Evolutionary conservation across 2,113 vertebrate species (phyloP), one percentile per base, ranked within the genome.

Genomic region (Alaudala cheleensis): DNA sequence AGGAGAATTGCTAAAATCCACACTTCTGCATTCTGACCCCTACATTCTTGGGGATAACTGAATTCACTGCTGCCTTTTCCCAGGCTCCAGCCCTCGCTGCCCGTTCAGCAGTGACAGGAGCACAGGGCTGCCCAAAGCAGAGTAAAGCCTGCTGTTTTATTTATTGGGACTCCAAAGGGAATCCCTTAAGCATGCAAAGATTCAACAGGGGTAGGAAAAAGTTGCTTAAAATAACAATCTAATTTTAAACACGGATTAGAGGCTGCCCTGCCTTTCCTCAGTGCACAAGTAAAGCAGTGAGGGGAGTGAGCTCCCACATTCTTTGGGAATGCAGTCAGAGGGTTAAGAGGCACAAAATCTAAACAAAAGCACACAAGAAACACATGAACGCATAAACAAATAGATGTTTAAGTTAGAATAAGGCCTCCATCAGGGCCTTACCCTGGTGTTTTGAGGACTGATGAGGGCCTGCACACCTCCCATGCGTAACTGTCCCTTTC

Each of bases 351-450:
- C 82, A 87, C n/a, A 21, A 66, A 85, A 93, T 72, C 93, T 85
- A 92, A 97, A 98, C 67, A 96, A 79, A 93, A 86, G 88, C 90
- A 96, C 83, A 81, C 85, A 47, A 95, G 94, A 95, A 96, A 90
- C 62, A 66, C 56, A 88, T 85, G 51, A 81, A 74, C 45, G 31
- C 54, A 88, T 71, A 94, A 97, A 95, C 58, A 92, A 88, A 82
- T 17, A 56, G 51, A 86, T 92, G 95, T 86, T 97, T 95, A 90
- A 96, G 97, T 97, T 97, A 96, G 94, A 95, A 94, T 67, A 95
- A 94, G 64, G 89, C 90, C 95, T 97, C 95, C 67, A 91, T 97
- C 97, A 96, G 96, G 92, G 95, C 65, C 94, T 86, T 87, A 51
- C 21, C 67, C 51, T 78, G 83, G 91, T 92, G 85, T 96, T 97